Evolutionary conservation across 2,888 invertebrate species (phyloP), one percentile per base, ranked within the genome.

Genomic region (Rhaphigaster nebulosa): DNA sequence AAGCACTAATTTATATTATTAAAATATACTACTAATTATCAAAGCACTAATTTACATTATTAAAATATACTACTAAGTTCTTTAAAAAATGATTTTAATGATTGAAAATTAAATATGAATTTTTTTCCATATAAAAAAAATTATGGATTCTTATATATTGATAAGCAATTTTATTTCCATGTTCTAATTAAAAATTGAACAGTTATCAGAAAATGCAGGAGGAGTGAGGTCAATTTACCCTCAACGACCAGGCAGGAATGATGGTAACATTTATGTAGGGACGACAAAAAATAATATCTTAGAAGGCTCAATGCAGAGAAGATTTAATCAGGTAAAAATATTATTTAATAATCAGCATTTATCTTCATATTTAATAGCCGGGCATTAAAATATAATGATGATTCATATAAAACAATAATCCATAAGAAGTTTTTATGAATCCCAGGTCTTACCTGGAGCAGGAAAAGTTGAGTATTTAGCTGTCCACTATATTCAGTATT

Each of bases 221-320:
- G 97, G 98, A 5, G 97, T 98, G 0, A 95, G 98, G 80, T 97
- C 97, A 91, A 97, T 98, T 92, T 98, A 98, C 93, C 98, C 98
- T 1, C 98, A 98, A 94, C 95, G 97, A 91, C 97, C 97, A 0
- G 97, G 97, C 0, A 95, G 97, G 92, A 97, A 97, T 92, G 98
- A 98, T 93, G 98, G 98, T 13, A 97, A 97, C 93, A 96, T 98
- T 92, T 98, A 97, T 93, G 97, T 98, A 0, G 98, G 98, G 18
- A 98, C 98, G 6, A 97, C 97, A 2, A 95, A 96, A 92, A 98
- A 98, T 93, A 97, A 97, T 93, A 97, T 98, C 87, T 94, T 98
- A 93, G 98, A 98, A 94, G 98, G 98, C 13, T 98, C 98, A 0
- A 94, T 98, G 90, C 98, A 98, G 93, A 95, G 98, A 92, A 95